Percentiles rank a stretch among this genome's conserved stretches.
These are phyloP conservation scores for Strigamia crassipes DNA, from an alignment of 2,888 invertebrate genomes.

Conservation along the genomic window DNA sequence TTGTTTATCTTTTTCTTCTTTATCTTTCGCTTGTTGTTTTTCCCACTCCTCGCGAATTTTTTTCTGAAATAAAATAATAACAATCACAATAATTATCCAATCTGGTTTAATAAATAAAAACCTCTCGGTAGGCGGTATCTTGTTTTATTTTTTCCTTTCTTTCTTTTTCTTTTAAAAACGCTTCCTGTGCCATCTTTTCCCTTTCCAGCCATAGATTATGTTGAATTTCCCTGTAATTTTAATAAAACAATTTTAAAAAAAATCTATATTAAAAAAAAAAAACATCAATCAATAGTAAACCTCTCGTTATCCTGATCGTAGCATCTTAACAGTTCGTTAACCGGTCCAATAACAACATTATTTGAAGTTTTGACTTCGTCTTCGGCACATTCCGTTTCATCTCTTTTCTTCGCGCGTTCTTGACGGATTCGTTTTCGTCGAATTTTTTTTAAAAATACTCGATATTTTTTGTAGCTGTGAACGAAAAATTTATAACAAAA, in stretches of 20 bases:
- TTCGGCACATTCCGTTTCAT: neutral
- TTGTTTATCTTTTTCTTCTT: constrained; percentile 34
- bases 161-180: constrained; percentile 34
- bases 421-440: constrained; percentile 29
- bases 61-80: neutral
- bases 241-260: neutral
- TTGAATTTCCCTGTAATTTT: constrained; percentile 44
- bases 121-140: neutral
- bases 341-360: neutral
- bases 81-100: neutral
- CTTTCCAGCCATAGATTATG: constrained; percentile 45
- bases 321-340: neutral
- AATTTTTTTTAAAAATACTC: constrained; percentile 16
- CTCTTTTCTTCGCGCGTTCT: neutral
- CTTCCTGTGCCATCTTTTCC: constrained; percentile 23
- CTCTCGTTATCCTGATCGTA: neutral
- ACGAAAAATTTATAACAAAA: neutral
- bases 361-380: neutral
- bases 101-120: neutral
- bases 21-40: neutral
- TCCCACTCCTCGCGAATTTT: constrained; percentile 34
- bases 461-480: constrained; percentile 34
- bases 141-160: neutral
- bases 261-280: neutral
- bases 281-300: neutral